phyloP scores from a whole-genome alignment of 2,888 invertebrate species.

The Acanthosepion lycidas region DNA sequence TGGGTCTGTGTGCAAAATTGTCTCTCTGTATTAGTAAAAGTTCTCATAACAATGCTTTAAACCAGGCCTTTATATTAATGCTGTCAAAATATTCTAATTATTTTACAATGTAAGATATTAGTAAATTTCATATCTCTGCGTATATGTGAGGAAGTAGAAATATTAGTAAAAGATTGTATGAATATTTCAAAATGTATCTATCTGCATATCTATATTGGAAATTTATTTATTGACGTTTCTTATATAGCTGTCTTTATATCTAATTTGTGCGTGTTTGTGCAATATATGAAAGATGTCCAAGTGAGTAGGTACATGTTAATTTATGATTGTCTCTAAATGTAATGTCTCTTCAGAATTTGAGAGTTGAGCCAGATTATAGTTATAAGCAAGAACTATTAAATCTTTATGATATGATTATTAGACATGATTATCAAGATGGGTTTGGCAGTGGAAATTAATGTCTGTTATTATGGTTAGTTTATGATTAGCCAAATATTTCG shows the following conservation, averaged over 20 bases:
- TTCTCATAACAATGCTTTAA: too few relatives aligned
- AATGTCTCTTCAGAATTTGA: neutral
- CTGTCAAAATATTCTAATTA: neutral
- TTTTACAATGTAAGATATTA: neutral
- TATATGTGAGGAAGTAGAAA: too few relatives aligned
- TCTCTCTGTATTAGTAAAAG: too few relatives aligned
- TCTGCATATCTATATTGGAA: too few relatives aligned
- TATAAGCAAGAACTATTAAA: neutral
- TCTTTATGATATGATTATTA: neutral
- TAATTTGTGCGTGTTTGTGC: neutral
- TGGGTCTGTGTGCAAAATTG: too few relatives aligned
- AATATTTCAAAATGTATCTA: neutral
- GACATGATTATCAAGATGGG: neutral
- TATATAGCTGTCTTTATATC: neutral
- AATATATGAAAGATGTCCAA: neutral
- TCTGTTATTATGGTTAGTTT: too few relatives aligned
- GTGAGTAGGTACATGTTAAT: neutral
- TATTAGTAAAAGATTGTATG: neutral
- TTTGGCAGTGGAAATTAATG: too few relatives aligned
- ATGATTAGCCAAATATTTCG: too few relatives aligned
- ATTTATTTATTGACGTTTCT: too few relatives aligned
- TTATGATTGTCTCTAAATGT: neutral
- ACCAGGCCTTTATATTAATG: neutral
- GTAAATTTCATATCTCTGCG: neutral
- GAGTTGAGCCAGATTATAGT: neutral